phyloP scores from a whole-genome alignment of 2,113 vertebrate genomes.

The Thunnus thynnus region DNA sequence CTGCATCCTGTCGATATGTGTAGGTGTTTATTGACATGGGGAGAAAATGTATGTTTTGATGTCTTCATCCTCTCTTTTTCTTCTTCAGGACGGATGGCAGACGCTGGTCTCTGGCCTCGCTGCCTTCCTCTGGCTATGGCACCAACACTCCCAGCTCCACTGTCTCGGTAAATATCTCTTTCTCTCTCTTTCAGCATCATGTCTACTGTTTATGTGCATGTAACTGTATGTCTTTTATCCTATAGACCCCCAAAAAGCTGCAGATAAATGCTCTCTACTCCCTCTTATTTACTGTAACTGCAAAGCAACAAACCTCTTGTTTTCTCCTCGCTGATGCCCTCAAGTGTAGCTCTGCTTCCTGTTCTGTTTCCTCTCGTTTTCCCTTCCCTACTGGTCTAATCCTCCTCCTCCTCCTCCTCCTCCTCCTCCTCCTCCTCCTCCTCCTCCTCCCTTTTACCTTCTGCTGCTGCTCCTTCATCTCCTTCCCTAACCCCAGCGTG shows the following conservation, averaged over 20 bases:
- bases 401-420: neutral
- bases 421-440: too few relatives aligned
- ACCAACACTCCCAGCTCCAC: constrained; percentile 99
- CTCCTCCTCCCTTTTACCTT: neutral
- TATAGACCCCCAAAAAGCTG: neutral
- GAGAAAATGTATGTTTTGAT: too few relatives aligned
- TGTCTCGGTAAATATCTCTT: constrained; percentile 91
- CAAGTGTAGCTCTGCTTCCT: too few relatives aligned
- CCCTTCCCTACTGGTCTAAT: constrained; percentile 15
- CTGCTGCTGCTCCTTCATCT: constrained; percentile 14
- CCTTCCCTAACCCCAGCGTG: neutral
- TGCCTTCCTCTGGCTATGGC: constrained; percentile 97
- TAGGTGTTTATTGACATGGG: too few relatives aligned
- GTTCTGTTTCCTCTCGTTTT: neutral
- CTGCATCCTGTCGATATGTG: neutral
- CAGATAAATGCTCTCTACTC: neutral
- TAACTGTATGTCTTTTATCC: neutral
- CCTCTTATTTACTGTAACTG: neutral
- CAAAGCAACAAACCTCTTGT: neutral
- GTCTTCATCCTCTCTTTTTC: neutral
- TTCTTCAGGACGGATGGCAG: constrained; percentile 92
- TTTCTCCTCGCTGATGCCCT: neutral
- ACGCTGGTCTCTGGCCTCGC: constrained; percentile 97
- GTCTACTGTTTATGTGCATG: too few relatives aligned
- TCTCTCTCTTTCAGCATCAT: constrained; percentile 13